phyloP scores from a whole-genome alignment of 2,888 invertebrate species.

The Trichogramma dendrolimi region DNA sequence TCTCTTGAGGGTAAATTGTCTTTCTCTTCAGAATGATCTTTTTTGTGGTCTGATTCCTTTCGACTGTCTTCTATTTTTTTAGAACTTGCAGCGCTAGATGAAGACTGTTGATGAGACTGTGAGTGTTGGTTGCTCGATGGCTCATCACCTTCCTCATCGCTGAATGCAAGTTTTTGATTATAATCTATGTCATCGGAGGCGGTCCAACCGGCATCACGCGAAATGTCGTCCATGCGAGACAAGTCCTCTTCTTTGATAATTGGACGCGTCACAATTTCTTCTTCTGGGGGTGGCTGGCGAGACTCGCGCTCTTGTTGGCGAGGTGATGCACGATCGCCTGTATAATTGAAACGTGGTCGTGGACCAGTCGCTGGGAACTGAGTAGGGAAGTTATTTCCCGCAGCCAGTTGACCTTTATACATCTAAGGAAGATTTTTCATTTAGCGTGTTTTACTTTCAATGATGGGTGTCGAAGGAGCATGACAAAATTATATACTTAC shows the following conservation, averaged over 20 bases:
- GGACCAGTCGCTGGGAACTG: slow-evolving; percentile 36
- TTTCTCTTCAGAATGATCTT: background rate
- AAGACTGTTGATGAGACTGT: background rate
- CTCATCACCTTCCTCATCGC: slow-evolving; percentile 73
- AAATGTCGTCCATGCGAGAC: slow-evolving; percentile 85
- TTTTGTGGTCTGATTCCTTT: slow-evolving; percentile 14
- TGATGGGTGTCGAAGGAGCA: background rate
- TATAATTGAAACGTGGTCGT: slow-evolving; percentile 48
- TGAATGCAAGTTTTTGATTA: slow-evolving; percentile 89
- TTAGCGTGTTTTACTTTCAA: background rate
- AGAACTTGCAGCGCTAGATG: background rate
- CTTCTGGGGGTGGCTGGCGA: slow-evolving; percentile 52
- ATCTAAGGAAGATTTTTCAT: slow-evolving; percentile 13
- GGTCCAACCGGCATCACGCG: slow-evolving; percentile 87
- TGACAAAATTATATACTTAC: slow-evolving; percentile 54
- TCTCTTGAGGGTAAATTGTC: background rate
- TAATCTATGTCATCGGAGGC: slow-evolving; percentile 91
- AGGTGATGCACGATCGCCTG: slow-evolving; percentile 39
- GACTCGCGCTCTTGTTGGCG: slow-evolving; percentile 39
- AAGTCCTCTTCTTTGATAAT: slow-evolving; percentile 92
- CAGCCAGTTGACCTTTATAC: too few species aligned
- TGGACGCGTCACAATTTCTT: slow-evolving; percentile 69
- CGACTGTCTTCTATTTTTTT: slow-evolving; percentile 15
- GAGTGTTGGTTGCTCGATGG: slow-evolving; percentile 32
- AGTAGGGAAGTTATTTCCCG: slow-evolving; percentile 17